Base-by-base conservation (phyloP, 1,140 invertebrate genomes). In the Drosophila hydei region DNA sequence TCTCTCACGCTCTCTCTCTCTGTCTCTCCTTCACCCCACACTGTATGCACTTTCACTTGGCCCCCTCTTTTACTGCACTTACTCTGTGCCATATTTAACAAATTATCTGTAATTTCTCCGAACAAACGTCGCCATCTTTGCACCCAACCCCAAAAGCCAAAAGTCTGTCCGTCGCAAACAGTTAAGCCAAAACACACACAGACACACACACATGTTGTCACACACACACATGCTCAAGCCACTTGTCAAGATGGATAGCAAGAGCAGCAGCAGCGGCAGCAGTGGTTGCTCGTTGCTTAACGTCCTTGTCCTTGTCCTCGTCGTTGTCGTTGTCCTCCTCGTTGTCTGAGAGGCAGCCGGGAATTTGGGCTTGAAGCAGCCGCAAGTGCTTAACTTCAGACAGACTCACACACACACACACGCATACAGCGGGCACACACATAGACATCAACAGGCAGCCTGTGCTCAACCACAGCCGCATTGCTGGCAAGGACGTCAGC, bases 61-160 rank as follows among this genome's bases (percentile, higher is more conserved):
- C 18, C 11, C 14, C 9, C 11, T 25, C 19, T 9, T 21, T 18
- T 9, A 11, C 48, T 64, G 50, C 60, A 62, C 60, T 40, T 25
- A 48, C 61, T 72, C 56, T 78, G 73, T 89, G 85, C 72, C 87
- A 89, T 85, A 89, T 89, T 89, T 85, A 80, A 81, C 85, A 89
- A 89, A 89, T 89, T 89, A 89, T 89, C 87, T 79, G 87, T 85
- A 85, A 89, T 89, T 89, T 89, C 87, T 89, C 11, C 87, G 72
- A 89, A 77, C 72, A 74, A 69, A 36, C 58, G 48, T 48, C 64
- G 64, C 64, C 71, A 67, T 72, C 62, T 72, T 61, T 73, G 65
- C 50, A 23, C 61, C 79, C 75, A 43, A 63, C 36, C 19, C 36
- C n/a, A 14, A 25, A 4, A n/a, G 21, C 47, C 47, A 48, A 50